phyloP scores from a whole-genome alignment of 2,888 invertebrate genomes.

The Xestia c-nigrum region DNA sequence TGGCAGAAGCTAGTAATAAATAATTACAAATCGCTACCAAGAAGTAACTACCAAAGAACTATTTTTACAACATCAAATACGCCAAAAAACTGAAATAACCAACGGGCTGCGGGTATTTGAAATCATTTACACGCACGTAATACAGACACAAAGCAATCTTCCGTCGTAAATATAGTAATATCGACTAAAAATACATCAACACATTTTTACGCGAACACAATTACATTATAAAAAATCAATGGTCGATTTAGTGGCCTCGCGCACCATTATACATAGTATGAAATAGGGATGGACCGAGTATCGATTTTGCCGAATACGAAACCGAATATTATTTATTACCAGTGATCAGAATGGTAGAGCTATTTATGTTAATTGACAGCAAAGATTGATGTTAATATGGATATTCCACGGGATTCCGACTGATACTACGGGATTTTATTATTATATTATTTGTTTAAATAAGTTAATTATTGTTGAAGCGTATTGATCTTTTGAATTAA shows the following conservation, averaged over 20 bases:
- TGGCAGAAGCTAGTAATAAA: too few species aligned
- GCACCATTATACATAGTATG: slow-evolving; percentile 72
- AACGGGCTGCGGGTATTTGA: background rate
- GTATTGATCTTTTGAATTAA: too few species aligned
- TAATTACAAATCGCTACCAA: background rate
- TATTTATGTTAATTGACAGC: too few species aligned
- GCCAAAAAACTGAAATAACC: slow-evolving; percentile 10
- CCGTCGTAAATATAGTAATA: slow-evolving; percentile 49
- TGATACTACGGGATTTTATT: too few species aligned
- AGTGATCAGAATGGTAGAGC: too few species aligned
- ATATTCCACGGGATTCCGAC: too few species aligned
- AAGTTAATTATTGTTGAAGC: too few species aligned
- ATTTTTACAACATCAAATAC: background rate
- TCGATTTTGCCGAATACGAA: background rate
- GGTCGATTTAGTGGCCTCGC: slow-evolving; percentile 72
- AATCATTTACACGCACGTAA: slow-evolving; percentile 44
- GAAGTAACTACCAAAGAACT: background rate
- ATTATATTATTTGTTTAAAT: too few species aligned
- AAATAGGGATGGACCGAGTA: slow-evolving; percentile 49
- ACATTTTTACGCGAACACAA: slow-evolving; percentile 65
- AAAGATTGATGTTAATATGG: too few species aligned
- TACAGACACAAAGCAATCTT: slow-evolving; percentile 42
- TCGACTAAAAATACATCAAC: slow-evolving; percentile 60
- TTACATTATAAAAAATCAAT: slow-evolving; percentile 75
- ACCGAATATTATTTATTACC: slow-evolving; percentile 1